Percentiles rank a stretch among this genome's conserved stretches.
Conservation (phyloP, 2,888 invertebrate genomes). For the Enchytraeus crypticus region DNA sequence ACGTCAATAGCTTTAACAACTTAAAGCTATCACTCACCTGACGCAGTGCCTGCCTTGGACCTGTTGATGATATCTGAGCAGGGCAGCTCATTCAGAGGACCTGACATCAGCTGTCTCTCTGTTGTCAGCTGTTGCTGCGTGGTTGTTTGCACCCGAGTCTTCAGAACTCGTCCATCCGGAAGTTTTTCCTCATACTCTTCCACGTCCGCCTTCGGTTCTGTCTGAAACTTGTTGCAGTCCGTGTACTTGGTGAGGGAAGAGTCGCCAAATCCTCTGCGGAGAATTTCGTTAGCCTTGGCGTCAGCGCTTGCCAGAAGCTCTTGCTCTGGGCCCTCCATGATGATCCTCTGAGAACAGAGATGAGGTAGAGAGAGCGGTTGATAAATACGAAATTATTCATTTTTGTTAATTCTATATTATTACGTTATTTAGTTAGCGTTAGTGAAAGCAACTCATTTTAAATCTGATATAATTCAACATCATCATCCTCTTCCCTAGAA, state of each 20-base stretch:
- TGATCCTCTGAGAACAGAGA: slow-evolving; percentile 17
- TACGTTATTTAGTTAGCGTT: too few relatives aligned
- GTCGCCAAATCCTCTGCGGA: not conserved
- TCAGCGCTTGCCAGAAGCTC: slow-evolving; percentile 16
- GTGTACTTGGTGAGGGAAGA: not conserved
- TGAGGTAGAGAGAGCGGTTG: too few relatives aligned
- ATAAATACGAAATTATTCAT: too few relatives aligned
- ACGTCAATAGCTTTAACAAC: too few relatives aligned
- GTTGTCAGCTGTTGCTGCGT: slow-evolving; percentile 27
- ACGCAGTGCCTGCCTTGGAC: too few relatives aligned
- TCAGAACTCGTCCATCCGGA: slow-evolving; percentile 29
- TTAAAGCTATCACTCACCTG: too few relatives aligned
- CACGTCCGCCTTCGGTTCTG: slow-evolving; percentile 16
- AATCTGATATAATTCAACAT: too few relatives aligned
- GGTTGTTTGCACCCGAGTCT: slow-evolving; percentile 24
- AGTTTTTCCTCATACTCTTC: slow-evolving; percentile 26
- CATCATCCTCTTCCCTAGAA: too few relatives aligned
- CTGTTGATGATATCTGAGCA: too few relatives aligned
- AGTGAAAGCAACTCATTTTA: too few relatives aligned
- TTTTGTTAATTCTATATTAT: too few relatives aligned
- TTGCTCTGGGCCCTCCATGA: slow-evolving; percentile 31
- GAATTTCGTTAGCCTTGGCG: slow-evolving; percentile 20
- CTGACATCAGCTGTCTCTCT: slow-evolving; percentile 25
- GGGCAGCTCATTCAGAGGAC: slow-evolving; percentile 4
- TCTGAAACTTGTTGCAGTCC: not conserved